Evolutionary conservation across 2,797 vertebrate genomes (phyloP), one percentile per base, ranked within the genome.

Genomic region (Miichthys miiuy): DNA sequence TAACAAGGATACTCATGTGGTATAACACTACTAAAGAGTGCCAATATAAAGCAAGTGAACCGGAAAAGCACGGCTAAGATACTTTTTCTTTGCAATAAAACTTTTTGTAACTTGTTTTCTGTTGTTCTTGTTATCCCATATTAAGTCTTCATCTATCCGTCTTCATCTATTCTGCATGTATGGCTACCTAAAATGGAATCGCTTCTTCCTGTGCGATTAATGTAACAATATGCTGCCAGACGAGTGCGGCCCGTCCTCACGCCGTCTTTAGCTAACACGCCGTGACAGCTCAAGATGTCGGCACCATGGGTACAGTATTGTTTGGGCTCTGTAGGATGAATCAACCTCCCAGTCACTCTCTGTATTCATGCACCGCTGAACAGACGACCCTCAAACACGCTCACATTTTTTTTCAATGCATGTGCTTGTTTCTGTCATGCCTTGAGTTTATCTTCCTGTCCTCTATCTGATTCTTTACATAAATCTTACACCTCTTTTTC

Each of bases 221-320:
- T 17, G 27, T 77, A 81, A 91, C 85, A 87, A 75, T 70, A 68
- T 68, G 47, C 69, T 72, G 72, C 82, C 84, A 87, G 68, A 76
- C 56, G 54, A 87, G 74, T 56, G 42, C 1, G 17, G 75, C 72
- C 75, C 21, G 3, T 79, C 79, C 79, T 90, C 82, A 84, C 2
- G 70, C 85, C 70, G 68, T 67, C 90, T 91, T 90, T 87, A 83
- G 17, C 85, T 95, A 94, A 95, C 90, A 12, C 21, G 79, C 51
- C 66, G 4, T 91, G 94, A 93, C 94, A 91, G 91, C 83, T 85
- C 91, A 90, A 92, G 91, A 93, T 92, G 92, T 86, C 58, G 51
- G 80, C 57, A 70, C 85, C 70, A 18, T 79, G 75, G 78, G 69
- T 89, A 87, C 83, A 84, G 88, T 87, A 89, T 92, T 92, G 89